Evolutionary conservation across 2,113 vertebrate genomes (phyloP).

Genomic region (Takifugu flavidus): DNA sequence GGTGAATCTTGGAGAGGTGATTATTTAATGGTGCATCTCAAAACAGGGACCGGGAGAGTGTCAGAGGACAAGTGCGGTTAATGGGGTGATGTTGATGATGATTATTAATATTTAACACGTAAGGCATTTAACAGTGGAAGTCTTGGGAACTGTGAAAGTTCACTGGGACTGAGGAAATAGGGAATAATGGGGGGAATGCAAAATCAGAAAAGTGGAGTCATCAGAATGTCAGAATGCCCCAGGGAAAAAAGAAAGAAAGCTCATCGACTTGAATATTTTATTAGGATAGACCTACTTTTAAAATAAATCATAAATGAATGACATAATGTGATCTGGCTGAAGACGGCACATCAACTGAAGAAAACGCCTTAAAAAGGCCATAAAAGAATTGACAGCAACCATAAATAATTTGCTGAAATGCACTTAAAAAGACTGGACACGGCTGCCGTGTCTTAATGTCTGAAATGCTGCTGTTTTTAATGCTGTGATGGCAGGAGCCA

Average conservation of each 20-base stretch:
- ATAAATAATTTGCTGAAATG: not conserved
- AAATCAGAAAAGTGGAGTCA: constrained; percentile 24
- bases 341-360: not conserved
- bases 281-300: no score
- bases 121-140: constrained; percentile 16
- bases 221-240: constrained; percentile 24
- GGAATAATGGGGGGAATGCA: constrained; percentile 34
- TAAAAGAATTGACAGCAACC: not conserved
- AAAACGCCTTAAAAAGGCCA: not conserved
- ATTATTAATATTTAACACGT: not conserved
- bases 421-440: no score
- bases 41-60: constrained; percentile 38
- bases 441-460: not conserved
- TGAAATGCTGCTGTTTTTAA: not conserved
- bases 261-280: not conserved
- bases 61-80: not conserved
- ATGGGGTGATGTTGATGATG: not conserved
- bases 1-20: constrained; percentile 45
- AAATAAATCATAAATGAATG: no score
- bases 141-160: constrained; percentile 11
- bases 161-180: constrained; percentile 31
- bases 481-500: not conserved
- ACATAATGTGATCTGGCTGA: no score
- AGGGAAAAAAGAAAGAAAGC: constrained; percentile 22
- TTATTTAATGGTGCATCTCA: constrained; percentile 56